Percentiles rank a stretch among this genome's conserved stretches.
These are phyloP conservation scores for Esox niger DNA, from an alignment of 2,113 vertebrate species.

Conservation along the genomic window DNA sequence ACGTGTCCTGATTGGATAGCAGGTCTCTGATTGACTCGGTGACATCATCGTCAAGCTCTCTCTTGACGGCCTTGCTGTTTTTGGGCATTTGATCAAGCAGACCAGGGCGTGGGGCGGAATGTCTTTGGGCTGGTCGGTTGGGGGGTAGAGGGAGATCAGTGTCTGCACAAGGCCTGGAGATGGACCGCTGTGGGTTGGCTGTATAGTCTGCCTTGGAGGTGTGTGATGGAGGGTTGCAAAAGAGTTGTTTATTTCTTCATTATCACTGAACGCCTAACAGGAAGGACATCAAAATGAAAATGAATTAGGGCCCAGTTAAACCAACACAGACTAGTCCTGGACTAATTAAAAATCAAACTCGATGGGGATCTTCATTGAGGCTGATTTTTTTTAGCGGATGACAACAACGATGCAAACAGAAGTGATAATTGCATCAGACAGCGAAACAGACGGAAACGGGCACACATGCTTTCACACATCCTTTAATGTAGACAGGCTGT, in stretches of 20 bases:
- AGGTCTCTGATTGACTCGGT: slow-evolving; percentile 95
- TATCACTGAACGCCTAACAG: slow-evolving; percentile 58
- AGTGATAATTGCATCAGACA: too few species aligned
- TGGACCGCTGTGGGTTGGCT: slow-evolving; percentile 11
- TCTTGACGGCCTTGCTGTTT: slow-evolving; percentile 94
- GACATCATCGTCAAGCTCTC: slow-evolving; percentile 95
- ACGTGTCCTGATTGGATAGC: slow-evolving; percentile 92
- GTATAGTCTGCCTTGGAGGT: slow-evolving; percentile 19
- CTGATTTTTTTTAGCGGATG: too few species aligned
- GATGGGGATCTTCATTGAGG: too few species aligned
- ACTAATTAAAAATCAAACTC: too few species aligned
- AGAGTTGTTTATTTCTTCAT: slow-evolving; percentile 65
- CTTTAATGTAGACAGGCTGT: too few species aligned
- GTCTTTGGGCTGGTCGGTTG: slow-evolving; percentile 46
- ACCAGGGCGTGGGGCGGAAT: slow-evolving; percentile 50
- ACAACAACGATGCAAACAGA: too few species aligned
- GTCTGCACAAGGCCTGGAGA: slow-evolving; percentile 8
- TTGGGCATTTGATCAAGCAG: slow-evolving; percentile 91
- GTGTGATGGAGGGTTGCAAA: not conserved
- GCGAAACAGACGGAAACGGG: too few species aligned
- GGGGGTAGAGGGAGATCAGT: slow-evolving; percentile 11
- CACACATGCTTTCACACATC: too few species aligned
- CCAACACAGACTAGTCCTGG: too few species aligned
- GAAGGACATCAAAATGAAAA: slow-evolving; percentile 34
- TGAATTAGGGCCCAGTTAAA: not conserved